phyloP scores from a whole-genome alignment of 2,113 vertebrate species.

The Gobius niger region DNA sequence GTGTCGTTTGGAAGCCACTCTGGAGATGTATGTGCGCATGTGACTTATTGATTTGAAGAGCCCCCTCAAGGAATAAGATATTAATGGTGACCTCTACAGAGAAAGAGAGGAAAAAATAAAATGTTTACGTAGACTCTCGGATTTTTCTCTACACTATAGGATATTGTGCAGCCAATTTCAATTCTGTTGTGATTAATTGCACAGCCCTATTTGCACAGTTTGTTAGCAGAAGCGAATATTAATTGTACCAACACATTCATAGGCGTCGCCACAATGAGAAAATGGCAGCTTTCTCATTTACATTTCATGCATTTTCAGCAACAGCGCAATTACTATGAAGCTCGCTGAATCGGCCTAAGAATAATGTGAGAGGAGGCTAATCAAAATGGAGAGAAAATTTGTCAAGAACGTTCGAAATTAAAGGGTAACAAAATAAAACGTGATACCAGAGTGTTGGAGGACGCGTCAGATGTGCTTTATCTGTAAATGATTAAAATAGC shows the following conservation, averaged over 20 bases:
- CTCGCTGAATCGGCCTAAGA: constrained; percentile 2
- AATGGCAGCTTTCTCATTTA: background rate
- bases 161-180: background rate
- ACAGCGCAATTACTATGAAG: constrained; percentile 1
- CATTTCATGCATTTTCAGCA: constrained; percentile 17
- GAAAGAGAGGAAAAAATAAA: constrained; percentile 11
- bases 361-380: background rate
- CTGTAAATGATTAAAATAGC: constrained; percentile 14
- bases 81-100: constrained; percentile 58
- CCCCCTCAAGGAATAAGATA: constrained; percentile 44
- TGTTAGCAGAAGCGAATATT: background rate
- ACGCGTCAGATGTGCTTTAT: background rate
- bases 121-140: background rate
- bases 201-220: background rate
- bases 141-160: too few relatives aligned
- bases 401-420: background rate
- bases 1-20: background rate
- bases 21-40: constrained; percentile 5
- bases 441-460: constrained; percentile 1
- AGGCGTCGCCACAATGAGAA: background rate
- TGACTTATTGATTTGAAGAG: constrained; percentile 60
- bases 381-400: constrained; percentile 3
- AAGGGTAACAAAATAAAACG: background rate
- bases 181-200: background rate
- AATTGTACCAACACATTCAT: background rate